These are phyloP conservation scores for Tachina fera DNA, from an alignment of 2,888 invertebrate genomes.

Conservation along the genomic window DNA sequence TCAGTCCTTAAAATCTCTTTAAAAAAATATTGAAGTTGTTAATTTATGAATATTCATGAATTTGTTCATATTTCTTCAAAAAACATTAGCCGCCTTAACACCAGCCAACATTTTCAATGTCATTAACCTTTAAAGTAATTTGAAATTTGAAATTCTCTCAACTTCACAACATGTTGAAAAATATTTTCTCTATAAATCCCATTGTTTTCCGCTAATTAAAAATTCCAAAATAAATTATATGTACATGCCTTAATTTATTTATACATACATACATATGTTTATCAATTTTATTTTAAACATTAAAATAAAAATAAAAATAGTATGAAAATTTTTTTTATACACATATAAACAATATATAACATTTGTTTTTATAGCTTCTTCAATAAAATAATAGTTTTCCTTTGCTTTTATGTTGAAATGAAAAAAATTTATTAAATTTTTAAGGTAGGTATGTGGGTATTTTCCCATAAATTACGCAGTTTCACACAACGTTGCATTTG, in stretches of 20 bases:
- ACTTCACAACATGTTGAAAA: slow-evolving; percentile 13
- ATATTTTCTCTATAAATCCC: background rate
- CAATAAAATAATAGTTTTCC: slow-evolving; percentile 18
- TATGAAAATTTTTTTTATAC: background rate
- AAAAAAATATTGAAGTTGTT: slow-evolving; percentile 7
- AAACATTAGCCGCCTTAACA: background rate
- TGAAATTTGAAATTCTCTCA: slow-evolving; percentile 11
- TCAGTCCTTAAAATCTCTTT: slow-evolving; percentile 19
- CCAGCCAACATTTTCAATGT: slow-evolving; percentile 7
- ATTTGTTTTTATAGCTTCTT: background rate
- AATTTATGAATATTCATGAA: slow-evolving; percentile 19
- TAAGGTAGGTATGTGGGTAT: background rate
- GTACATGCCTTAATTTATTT: slow-evolving; percentile 11
- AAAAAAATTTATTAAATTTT: background rate
- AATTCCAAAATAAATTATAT: slow-evolving; percentile 19
- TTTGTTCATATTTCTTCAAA: background rate
- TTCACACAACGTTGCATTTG: slow-evolving; percentile 36
- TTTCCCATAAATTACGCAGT: slow-evolving; percentile 44
- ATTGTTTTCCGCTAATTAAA: slow-evolving; percentile 53
- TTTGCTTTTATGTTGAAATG: background rate
- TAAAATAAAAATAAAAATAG: background rate
- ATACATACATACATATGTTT: background rate
- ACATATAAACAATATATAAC: too few species aligned
- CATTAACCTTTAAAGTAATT: slow-evolving; percentile 31
- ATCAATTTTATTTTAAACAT: background rate